Evolutionary conservation across 35 echinoderm and acorn worm genomes (phyloP).

Genomic region (Ophioderma brevispina): DNA sequence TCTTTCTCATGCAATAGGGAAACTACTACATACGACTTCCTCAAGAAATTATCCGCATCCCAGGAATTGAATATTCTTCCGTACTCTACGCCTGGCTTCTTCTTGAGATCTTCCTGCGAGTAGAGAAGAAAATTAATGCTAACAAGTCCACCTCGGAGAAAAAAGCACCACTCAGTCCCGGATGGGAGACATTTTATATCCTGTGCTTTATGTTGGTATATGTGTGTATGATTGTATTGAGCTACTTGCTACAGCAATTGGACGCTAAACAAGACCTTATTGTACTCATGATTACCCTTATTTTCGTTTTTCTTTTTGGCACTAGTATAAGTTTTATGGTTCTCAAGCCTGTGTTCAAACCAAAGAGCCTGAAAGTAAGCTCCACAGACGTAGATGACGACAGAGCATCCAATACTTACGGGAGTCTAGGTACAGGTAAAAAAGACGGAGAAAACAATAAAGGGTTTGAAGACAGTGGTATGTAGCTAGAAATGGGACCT

Average conservation of each 20-base stretch:
- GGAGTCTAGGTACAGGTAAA: background rate
- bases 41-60: conserved; percentile 73
- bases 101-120: conserved; percentile 45
- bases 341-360: conserved; percentile 4
- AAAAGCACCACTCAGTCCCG: conserved; percentile 18
- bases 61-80: conserved; percentile 61
- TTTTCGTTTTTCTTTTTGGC: conserved; percentile 45
- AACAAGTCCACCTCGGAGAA: background rate
- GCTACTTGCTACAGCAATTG: conserved; percentile 42
- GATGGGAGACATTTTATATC: conserved; percentile 49
- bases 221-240: conserved; percentile 30
- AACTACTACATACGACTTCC: conserved; percentile 55
- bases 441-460: background rate
- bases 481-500: background rate
- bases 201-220: conserved; percentile 42
- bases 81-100: conserved; percentile 59
- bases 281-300: conserved; percentile 43
- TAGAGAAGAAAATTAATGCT: conserved; percentile 51
- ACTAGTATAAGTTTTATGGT: conserved; percentile 35
- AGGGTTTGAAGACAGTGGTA: background rate
- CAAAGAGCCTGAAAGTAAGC: background rate
- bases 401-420: background rate
- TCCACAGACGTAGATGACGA: background rate
- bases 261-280: conserved; percentile 43
- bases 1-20: conserved; percentile 6